Conservation (phyloP, 2,113 vertebrate species). For the Centropristis striata region DNA sequence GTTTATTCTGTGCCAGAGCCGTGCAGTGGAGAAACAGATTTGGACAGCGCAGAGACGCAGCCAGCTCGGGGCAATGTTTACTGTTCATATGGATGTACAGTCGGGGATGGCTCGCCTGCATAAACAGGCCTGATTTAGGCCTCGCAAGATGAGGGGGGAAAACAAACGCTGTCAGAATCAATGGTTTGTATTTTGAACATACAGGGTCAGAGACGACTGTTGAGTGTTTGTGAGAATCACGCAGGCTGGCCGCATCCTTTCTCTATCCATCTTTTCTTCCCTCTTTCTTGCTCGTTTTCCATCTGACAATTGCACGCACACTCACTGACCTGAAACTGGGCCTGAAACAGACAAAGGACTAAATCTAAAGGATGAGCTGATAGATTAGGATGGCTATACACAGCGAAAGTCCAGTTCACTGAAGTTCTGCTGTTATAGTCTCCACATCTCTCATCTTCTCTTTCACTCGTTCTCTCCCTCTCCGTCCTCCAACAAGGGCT, state of each 20-base stretch:
- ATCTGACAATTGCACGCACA: conserved; percentile 18
- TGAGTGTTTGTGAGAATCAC: conserved; percentile 33
- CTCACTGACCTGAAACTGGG: conserved; percentile 57
- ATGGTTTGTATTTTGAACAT: conserved; percentile 22
- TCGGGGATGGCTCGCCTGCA: conserved; percentile 28
- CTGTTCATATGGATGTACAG: conserved; percentile 45
- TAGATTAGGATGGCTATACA: conserved; percentile 20
- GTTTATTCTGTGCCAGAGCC: conserved; percentile 11
- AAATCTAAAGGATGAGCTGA: conserved; percentile 46
- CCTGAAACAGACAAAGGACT: conserved; percentile 35
- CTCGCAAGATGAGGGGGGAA: background rate
- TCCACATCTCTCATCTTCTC: conserved; percentile 12
- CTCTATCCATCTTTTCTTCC: conserved; percentile 20
- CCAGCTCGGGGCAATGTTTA: conserved; percentile 64
- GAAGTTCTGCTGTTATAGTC: conserved; percentile 17
- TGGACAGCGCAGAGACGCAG: conserved; percentile 44
- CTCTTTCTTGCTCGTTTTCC: conserved; percentile 9
- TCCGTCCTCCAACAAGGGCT: background rate
- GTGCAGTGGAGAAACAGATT: conserved; percentile 25
- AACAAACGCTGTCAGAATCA: conserved; percentile 48
- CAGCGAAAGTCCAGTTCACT: conserved; percentile 37
- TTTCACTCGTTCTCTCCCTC: background rate
- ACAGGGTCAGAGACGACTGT: conserved; percentile 35
- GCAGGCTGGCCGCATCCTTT: conserved; percentile 15
- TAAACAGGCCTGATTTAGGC: conserved; percentile 63